A percentile compares a stretch with the other conserved stretches of the same genome.
phyloP scores from a whole-genome alignment of 2,888 invertebrate species.

The Archaeoteleia sp. region DNA sequence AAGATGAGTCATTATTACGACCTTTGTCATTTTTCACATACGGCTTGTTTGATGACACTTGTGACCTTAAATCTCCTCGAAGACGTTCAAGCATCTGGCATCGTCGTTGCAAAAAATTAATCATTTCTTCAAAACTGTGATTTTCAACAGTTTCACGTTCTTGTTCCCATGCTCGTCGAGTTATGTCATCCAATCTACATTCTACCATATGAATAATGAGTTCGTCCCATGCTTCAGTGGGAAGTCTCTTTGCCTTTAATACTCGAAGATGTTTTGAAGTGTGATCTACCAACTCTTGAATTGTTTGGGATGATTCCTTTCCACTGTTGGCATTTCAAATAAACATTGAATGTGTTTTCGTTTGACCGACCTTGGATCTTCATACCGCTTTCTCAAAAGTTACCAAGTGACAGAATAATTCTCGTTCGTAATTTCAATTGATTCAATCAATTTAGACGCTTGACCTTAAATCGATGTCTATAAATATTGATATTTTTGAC shows the following conservation, averaged over 20 bases:
- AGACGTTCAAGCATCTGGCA: conserved; percentile 47
- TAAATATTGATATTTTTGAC: conserved; percentile 23
- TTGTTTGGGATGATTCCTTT: conserved; percentile 37
- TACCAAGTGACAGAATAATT: conserved; percentile 49
- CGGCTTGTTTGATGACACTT: not conserved
- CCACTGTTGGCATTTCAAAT: conserved; percentile 37
- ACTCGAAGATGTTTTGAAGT: conserved; percentile 44
- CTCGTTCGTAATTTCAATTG: conserved; percentile 37
- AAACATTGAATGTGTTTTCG: conserved; percentile 48
- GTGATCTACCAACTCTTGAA: conserved; percentile 43
- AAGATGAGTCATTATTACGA: too few species aligned
- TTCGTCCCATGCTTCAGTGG: conserved; percentile 46
- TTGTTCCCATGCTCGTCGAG: conserved; percentile 47
- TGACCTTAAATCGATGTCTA: conserved; percentile 3
- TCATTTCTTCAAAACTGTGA: conserved; percentile 18
- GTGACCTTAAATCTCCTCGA: conserved; percentile 16
- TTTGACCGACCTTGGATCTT: conserved; percentile 42
- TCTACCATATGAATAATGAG: conserved; percentile 45
- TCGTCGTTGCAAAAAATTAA: conserved; percentile 35
- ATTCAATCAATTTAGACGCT: conserved; percentile 15
- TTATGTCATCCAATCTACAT: conserved; percentile 39
- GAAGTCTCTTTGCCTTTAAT: conserved; percentile 29
- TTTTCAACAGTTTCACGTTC: conserved; percentile 9
- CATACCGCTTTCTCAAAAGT: conserved; percentile 39
- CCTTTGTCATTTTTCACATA: too few species aligned